Conservation (phyloP, 2,888 invertebrate genomes). For the Dasysyrphus tricinctus region DNA sequence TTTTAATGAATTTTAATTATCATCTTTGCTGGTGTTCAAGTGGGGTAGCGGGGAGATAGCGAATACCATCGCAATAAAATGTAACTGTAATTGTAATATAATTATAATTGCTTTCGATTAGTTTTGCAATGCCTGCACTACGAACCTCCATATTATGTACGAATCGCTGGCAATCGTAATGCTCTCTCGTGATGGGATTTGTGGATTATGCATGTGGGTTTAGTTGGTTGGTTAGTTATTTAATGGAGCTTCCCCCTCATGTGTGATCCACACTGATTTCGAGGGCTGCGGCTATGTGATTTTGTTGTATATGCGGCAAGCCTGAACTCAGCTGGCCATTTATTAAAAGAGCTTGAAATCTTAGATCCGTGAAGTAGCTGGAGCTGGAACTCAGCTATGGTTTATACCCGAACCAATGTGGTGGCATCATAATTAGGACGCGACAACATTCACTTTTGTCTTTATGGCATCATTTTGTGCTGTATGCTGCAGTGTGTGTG, state of each 20-base stretch:
- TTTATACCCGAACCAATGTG: constrained; percentile 26
- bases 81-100: constrained; percentile 73
- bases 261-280: constrained; percentile 41
- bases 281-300: constrained; percentile 35
- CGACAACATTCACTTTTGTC: constrained; percentile 74
- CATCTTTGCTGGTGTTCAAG: neutral
- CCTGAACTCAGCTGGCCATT: constrained; percentile 64
- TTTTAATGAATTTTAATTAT: constrained; percentile 72
- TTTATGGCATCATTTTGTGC: constrained; percentile 52
- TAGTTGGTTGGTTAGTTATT: constrained; percentile 38
- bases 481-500: constrained; percentile 23
- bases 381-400: constrained; percentile 26
- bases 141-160: constrained; percentile 6
- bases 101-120: constrained; percentile 74
- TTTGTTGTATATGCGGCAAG: constrained; percentile 7
- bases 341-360: constrained; percentile 76
- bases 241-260: constrained; percentile 60
- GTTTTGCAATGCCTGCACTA: constrained; percentile 64
- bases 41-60: neutral
- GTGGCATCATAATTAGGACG: constrained; percentile 75
- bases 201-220: constrained; percentile 41
- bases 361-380: constrained; percentile 76
- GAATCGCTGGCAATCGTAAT: constrained; percentile 34
- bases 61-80: constrained; percentile 51
- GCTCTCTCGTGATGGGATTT: constrained; percentile 31